phyloP scores from a whole-genome alignment of 2,113 vertebrate genomes.

The rabbit (Oryctolagus cuniculus) region mOryCun1.1 NC_091434.1:164128001-164128500 shows the following conservation, averaged over 20 bases:
- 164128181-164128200: constrained; percentile 35
- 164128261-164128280: not conserved
- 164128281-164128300: not conserved
- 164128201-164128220: not conserved
- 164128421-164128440: too few relatives aligned
- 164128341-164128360: too few relatives aligned
- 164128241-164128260: constrained; percentile 34
- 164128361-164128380: too few relatives aligned
- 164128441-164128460: too few relatives aligned
- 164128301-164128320: not conserved
- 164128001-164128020: not conserved
- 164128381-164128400: too few relatives aligned
- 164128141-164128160: not conserved
- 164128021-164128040: not conserved
- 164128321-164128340: too few relatives aligned
- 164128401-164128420: too few relatives aligned
- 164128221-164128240: constrained; percentile 21
- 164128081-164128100: not conserved
- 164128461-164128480: too few relatives aligned
- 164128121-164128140: not conserved
- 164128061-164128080: constrained; percentile 28
- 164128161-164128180: constrained; percentile 40
- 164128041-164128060: constrained; percentile 25
- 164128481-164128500: too few relatives aligned
- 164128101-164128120: not conserved